Base-by-base conservation (phyloP, 2,113 vertebrate species). In the Scatophagus argus region DNA sequence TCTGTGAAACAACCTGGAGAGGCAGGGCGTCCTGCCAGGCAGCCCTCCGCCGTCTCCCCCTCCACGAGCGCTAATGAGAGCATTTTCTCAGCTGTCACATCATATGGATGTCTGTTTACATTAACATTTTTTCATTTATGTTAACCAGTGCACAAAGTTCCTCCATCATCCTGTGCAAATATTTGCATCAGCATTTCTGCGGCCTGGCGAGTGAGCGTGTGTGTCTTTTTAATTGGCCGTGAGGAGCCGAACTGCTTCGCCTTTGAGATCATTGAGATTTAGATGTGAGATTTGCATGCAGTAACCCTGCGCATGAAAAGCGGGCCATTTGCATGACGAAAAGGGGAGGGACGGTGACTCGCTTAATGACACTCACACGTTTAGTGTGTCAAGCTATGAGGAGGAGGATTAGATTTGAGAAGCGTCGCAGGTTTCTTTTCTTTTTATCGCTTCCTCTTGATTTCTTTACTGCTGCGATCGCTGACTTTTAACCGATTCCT, bases 391-490 rank as follows among this genome's bases (percentile, higher is more conserved):
- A 75, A 69, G 70, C 79, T 61, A 69, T 51, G 73, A 82, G 59
- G 8, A 78, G 63, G 74, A 75, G 64, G 76, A 79, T 82, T 75
- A 72, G 44, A 71, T 74, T 49, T 49, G 58, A 82, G 49, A 43
- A 21, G 39, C 52, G 10, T 89, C 70, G 79, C 21, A 76, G 69
- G 65, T 82, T 44, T 75, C 65, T 76, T 65, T 60, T 79, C 60
- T 81, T 77, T 88, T 87, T 79, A 79, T 84, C 69, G 78, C 66
- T 69, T 78, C 75, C 36, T 67, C 63, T 79, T 77, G 52, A 76
- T 71, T 82, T 60, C 36, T 62, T 82, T 69, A 88, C 82, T 66
- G 5, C 77, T 86, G 79, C 84, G 78, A 88, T 88, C 80, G n/a
- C 36, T 52, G 25, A 61, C 59, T 73, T 80, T 81, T 77, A 72